Percentiles rank a stretch among this genome's conserved stretches.
Evolutionary conservation across 2,797 vertebrate genomes (phyloP).

Genomic region (Orestias chungarensis): DNA sequence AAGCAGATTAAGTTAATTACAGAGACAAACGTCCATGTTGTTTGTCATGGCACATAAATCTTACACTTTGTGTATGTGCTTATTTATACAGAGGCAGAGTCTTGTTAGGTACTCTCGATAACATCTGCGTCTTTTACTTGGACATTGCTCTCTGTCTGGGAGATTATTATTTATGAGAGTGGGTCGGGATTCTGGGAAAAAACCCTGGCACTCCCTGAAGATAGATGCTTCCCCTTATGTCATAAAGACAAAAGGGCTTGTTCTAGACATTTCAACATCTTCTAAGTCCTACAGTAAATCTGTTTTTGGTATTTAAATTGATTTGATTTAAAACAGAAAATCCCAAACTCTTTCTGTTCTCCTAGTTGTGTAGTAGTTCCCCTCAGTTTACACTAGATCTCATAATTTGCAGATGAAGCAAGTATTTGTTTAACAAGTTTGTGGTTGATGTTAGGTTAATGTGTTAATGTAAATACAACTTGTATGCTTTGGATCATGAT

Average conservation of each 20-base stretch:
- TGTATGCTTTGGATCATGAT: slow-evolving; percentile 41
- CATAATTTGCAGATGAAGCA: slow-evolving; percentile 44
- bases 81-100: slow-evolving; percentile 31
- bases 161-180: slow-evolving; percentile 61
- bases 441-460: slow-evolving; percentile 41
- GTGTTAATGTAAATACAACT: slow-evolving; percentile 41
- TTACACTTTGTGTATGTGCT: slow-evolving; percentile 15
- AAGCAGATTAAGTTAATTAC: slow-evolving; percentile 9
- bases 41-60: slow-evolving; percentile 35
- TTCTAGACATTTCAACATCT: slow-evolving; percentile 67
- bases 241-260: slow-evolving; percentile 63
- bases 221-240: slow-evolving; percentile 65
- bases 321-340: slow-evolving; percentile 66
- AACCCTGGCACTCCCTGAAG: slow-evolving; percentile 66
- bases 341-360: slow-evolving; percentile 35
- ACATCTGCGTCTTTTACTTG: slow-evolving; percentile 45
- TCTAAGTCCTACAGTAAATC: slow-evolving; percentile 51
- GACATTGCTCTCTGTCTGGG: slow-evolving; percentile 48
- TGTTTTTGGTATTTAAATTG: slow-evolving; percentile 55
- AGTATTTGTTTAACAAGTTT: slow-evolving; percentile 41
- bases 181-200: slow-evolving; percentile 67
- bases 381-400: slow-evolving; percentile 32
- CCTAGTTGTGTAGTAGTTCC: slow-evolving; percentile 52
- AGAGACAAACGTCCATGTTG: slow-evolving; percentile 28
- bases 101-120: slow-evolving; percentile 33